These are phyloP conservation scores for Steinernema scapterisci DNA, from an alignment of 2,888 invertebrate species.

Conservation along the genomic window DNA sequence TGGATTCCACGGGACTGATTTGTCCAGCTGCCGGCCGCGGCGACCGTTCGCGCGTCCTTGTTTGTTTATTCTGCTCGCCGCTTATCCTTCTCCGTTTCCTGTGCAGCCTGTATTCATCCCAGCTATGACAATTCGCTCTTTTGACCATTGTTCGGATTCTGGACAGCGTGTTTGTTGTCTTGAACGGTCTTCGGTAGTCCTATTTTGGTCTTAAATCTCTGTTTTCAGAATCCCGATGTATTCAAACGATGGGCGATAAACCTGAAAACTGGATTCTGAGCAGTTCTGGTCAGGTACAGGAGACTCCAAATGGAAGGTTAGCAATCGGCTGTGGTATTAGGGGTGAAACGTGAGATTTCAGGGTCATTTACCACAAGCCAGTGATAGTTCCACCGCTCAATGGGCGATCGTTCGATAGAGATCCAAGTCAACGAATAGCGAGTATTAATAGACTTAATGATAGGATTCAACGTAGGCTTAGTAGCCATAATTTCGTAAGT, in stretches of 20 bases:
- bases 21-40: conserved; percentile 5
- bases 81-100: too few species aligned
- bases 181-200: too few species aligned
- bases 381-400: conserved; percentile 3
- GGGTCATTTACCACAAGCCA: conserved; percentile 27
- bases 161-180: neutral
- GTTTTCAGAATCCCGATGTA: neutral
- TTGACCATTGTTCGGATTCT: conserved; percentile 13
- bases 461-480: neutral
- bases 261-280: conserved; percentile 28
- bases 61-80: conserved; percentile 18
- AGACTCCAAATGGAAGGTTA: conserved; percentile 3
- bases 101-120: too few species aligned
- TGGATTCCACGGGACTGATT: neutral
- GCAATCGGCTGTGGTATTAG: neutral
- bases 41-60: neutral
- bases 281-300: neutral
- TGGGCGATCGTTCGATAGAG: neutral
- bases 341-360: neutral
- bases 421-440: neutral
- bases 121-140: neutral
- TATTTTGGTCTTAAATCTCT: neutral
- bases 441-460: conserved; percentile 21
- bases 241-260: conserved; percentile 12
- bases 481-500: conserved; percentile 24